A percentile compares a stretch with the other conserved stretches of the same genome.
Conservation (phyloP, 2,113 vertebrate species). For the Orycteropus afer region DNA sequence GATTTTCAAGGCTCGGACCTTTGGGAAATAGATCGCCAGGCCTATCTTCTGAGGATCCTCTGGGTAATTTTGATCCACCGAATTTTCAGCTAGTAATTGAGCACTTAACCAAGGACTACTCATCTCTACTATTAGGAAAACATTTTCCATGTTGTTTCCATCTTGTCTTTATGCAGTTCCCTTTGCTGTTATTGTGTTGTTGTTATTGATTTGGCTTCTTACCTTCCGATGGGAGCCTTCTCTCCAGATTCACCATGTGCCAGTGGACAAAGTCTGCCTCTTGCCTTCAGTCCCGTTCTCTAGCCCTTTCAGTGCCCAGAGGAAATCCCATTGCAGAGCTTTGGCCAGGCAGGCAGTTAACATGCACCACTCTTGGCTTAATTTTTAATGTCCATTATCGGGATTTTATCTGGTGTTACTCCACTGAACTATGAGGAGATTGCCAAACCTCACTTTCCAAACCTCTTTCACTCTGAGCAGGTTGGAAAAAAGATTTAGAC, state of each 20-base stretch:
- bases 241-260: background rate
- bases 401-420: conserved; percentile 40
- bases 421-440: background rate
- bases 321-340: background rate
- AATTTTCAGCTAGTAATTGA: too few relatives aligned
- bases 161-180: background rate
- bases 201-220: background rate
- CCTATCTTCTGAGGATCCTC: too few relatives aligned
- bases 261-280: background rate
- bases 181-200: background rate
- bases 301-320: background rate
- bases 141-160: background rate
- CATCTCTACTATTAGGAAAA: background rate
- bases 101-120: too few relatives aligned
- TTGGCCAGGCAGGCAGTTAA: background rate
- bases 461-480: background rate
- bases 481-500: background rate
- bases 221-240: background rate
- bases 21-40: background rate
- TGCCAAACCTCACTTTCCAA: conserved; percentile 8
- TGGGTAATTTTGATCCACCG: too few relatives aligned
- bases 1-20: background rate
- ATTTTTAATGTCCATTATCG: background rate
- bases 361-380: background rate
- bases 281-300: background rate